Percentiles rank a stretch among this genome's conserved stretches.
Conservation (phyloP, 2,888 invertebrate genomes). For the Rhamnusium bicolor region DNA sequence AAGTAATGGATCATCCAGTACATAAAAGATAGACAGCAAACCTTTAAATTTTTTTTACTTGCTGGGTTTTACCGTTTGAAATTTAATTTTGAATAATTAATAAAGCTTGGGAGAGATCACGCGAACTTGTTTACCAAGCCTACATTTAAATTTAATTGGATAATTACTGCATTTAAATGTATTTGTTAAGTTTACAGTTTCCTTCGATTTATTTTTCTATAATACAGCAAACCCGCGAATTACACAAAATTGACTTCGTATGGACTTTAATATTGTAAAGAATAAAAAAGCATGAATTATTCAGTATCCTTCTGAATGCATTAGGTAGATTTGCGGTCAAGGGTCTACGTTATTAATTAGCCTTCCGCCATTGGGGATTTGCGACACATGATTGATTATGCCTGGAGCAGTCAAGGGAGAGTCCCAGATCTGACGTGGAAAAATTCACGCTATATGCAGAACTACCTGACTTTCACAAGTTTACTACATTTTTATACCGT, state of each 20-base stretch:
- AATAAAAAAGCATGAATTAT: conserved; percentile 37
- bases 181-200: background rate
- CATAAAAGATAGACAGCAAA: no score
- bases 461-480: background rate
- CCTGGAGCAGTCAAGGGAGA: conserved; percentile 3
- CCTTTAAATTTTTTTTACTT: background rate
- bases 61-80: background rate
- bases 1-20: no score
- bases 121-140: background rate
- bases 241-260: background rate
- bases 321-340: conserved; percentile 53
- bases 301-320: conserved; percentile 41
- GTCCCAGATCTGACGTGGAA: background rate
- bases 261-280: conserved; percentile 9
- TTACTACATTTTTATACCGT: background rate
- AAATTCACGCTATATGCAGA: conserved; percentile 17
- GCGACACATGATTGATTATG: conserved; percentile 54
- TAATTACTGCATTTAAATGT: conserved; percentile 12
- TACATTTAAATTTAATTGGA: conserved; percentile 3
- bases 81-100: background rate
- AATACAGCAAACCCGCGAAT: background rate
- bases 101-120: background rate
- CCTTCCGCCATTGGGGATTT: conserved; percentile 50
- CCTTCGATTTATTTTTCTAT: background rate
- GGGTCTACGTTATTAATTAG: conserved; percentile 55